Evolutionary conservation across 2,888 invertebrate species (phyloP), one percentile per base, ranked within the genome.

Genomic region (Phaedon cochleariae): DNA sequence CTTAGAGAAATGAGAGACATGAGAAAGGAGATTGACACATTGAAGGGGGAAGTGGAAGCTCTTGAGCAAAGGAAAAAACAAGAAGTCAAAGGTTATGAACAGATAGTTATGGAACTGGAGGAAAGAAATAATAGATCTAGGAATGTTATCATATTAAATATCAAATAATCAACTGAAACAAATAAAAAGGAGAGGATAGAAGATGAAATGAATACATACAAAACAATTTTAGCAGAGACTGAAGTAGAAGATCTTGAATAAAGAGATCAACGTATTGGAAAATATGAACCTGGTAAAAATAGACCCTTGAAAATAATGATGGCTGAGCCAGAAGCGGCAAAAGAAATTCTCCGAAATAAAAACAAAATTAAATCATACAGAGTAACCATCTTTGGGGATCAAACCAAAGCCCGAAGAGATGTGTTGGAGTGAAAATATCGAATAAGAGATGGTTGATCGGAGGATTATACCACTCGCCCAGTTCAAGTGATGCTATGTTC

Each of bases 281-380:
- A 52, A 52, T 52, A 52, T 52, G 26, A 52, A 52, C 52, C 52
- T 52, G n/a, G n/a, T n/a, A n/a, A n/a, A n/a, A n/a, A n/a, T n/a
- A n/a, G n/a, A n/a, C n/a, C n/a, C n/a, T n/a, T 21, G 52, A 12
- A 52, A 52, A 29, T 22, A 51, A 20, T 20, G 52, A 52, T 26
- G 22, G 22, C 29, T 7, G 26, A 52, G 52, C 52, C 52, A 29
- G 52, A 53, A 53, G 53, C 34, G 17, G 34, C 53, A 31, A 53
- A 53, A 34, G 53, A 34, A 53, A 53, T 53, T 34, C 34, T 53
- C 34, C 53, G 53, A 34, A 34, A 53, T 53, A 53, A 53, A 53
- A 53, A 34, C 18, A 53, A 52, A 52, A 52, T 52, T 52, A 53
- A 53, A 53, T 31, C 18, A 34, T 53, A 34, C 53, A 34, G 31